Base-by-base conservation (phyloP, 2,888 invertebrate genomes). In the Julus scandinavius region DNA sequence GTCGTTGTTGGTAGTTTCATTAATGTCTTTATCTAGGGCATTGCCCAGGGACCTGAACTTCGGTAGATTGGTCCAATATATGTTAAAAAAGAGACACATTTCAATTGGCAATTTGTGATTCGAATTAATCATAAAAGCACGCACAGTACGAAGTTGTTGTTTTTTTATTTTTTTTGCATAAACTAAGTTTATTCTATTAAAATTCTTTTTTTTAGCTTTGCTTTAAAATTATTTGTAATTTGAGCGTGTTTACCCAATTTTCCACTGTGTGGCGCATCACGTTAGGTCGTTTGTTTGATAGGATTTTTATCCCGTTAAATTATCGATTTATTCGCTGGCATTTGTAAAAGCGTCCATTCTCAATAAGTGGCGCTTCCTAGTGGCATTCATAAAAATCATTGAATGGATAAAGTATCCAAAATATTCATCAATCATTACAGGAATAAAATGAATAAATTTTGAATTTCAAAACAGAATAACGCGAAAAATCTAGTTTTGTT, bases 21-120 rank as follows among this genome's bases (percentile, higher is more conserved):
- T 29, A 72, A 72, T 72, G 72, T 6, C 11, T 72, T 72, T 72
- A 29, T 72, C 72, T 72, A 20, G 72, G 72, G 72, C 72, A 72
- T 72, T 72, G 72, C 72, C 72, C 72, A 72, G 72, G 72, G 72
- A 29, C 72, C 29, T 29, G 72, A 9, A 72, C 72, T 11, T 29
- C 72, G 20, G 7, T 29, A 29, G 72, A 29, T 20, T 7, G 9
- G 72, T 72, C 72, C 29, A 29, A 29, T 20, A 9, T 20, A 9
- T 1, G 29, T 72, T 20, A 20, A 20, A 6, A 2, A 29, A 72
- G 72, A 9, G n/a, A n/a, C n/a, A n/a, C 72, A 58, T 9, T 54
- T 54, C n/a, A n/a, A n/a, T n/a, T n/a, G n/a, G n/a, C n/a, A n/a
- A n/a, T 63, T 63, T 20, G 63, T 7, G 63, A 17, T 17, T 6